Percentiles rank a stretch among this genome's conserved stretches.
These are phyloP conservation scores for Pyrgus malvae DNA, from an alignment of 2,888 invertebrate genomes.

Conservation along the genomic window DNA sequence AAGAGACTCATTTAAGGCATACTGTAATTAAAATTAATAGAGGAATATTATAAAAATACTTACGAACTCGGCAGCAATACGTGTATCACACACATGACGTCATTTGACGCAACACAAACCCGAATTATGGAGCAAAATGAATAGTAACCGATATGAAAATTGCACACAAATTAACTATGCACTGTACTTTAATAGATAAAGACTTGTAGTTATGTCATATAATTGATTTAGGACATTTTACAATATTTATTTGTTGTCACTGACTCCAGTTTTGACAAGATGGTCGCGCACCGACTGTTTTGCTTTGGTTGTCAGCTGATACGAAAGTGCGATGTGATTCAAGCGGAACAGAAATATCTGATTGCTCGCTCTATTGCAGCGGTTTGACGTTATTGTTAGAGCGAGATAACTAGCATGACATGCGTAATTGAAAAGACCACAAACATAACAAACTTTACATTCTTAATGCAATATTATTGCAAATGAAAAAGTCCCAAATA, in stretches of 20 bases:
- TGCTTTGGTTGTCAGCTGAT: conserved; percentile 84
- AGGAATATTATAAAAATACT: conserved; percentile 78
- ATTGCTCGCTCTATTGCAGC: conserved; percentile 46
- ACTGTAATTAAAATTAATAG: conserved; percentile 62
- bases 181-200: conserved; percentile 70
- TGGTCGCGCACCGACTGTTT: conserved; percentile 83
- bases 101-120: conserved; percentile 80
- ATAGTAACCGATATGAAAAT: conserved; percentile 65
- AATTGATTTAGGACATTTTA: conserved; percentile 77
- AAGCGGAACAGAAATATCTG: conserved; percentile 46
- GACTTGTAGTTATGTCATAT: conserved; percentile 71
- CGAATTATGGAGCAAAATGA: conserved; percentile 78
- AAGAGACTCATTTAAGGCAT: conserved; percentile 49
- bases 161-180: conserved; percentile 67
- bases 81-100: conserved; percentile 83
- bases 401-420: conserved; percentile 51
- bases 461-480: conserved; percentile 71
- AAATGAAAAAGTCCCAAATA: conserved; percentile 60
- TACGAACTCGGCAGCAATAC: conserved; percentile 80
- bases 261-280: conserved; percentile 82
- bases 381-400: conserved; percentile 31
- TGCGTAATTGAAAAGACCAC: conserved; percentile 55
- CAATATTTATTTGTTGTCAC: conserved; percentile 80
- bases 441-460: conserved; percentile 69
- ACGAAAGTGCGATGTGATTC: conserved; percentile 68